Conservation (phyloP, 2,113 vertebrate genomes). For the Leptobrachium ailaonicum region DNA sequence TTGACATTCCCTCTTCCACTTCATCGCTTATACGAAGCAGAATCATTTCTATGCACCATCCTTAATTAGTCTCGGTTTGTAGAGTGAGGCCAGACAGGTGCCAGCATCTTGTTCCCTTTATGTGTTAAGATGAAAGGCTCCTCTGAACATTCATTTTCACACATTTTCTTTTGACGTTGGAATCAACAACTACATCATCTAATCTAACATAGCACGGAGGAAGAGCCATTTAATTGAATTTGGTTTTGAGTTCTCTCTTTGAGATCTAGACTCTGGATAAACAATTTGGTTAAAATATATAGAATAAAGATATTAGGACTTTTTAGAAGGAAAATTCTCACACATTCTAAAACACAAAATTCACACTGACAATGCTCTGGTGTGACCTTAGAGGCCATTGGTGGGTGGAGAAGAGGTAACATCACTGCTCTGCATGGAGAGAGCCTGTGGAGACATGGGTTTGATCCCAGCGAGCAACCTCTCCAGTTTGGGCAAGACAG, state of each 20-base stretch:
- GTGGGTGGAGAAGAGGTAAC: too few species aligned
- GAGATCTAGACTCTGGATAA: constrained; percentile 22
- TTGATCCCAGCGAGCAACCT: too few species aligned
- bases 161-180: constrained; percentile 37
- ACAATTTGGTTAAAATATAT: constrained; percentile 21
- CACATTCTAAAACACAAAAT: too few species aligned
- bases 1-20: background rate
- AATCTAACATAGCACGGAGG: constrained; percentile 22
- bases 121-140: constrained; percentile 30
- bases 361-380: too few species aligned
- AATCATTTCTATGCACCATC: background rate
- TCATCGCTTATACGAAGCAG: background rate
- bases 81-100: background rate
- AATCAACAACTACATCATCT: constrained; percentile 40
- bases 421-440: too few species aligned
- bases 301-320: background rate
- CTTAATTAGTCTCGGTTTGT: constrained; percentile 37
- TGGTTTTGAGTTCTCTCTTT: constrained; percentile 20
- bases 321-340: too few species aligned
- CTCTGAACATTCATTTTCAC: constrained; percentile 32
- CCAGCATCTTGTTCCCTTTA: constrained; percentile 21
- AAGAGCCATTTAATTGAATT: constrained; percentile 20
- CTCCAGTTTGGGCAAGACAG: too few species aligned
- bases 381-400: too few species aligned
- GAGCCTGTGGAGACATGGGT: too few species aligned